Percentiles rank a stretch among this genome's conserved stretches.
Evolutionary conservation across 2,113 vertebrate species (phyloP).

Genomic region (Calidris pygmaea): DNA sequence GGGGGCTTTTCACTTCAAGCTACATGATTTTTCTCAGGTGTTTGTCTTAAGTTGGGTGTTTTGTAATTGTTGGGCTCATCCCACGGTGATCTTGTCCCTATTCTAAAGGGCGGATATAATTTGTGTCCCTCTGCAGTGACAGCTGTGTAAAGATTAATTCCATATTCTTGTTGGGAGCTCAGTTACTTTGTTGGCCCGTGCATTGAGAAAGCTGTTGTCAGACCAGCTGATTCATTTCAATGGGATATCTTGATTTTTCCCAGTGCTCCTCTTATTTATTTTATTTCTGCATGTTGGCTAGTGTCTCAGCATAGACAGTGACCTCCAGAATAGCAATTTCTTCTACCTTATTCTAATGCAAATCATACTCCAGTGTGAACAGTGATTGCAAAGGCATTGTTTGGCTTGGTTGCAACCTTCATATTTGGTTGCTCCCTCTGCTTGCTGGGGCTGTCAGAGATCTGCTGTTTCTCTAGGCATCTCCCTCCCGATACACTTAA

Average conservation of each 20-base stretch:
- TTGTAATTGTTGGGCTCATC: background rate
- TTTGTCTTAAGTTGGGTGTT: background rate
- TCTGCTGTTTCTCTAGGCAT: background rate
- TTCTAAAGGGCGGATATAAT: background rate
- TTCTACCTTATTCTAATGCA: background rate
- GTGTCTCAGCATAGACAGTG: background rate
- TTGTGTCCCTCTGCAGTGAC: background rate
- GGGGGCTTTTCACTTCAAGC: background rate
- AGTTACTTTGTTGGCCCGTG: background rate
- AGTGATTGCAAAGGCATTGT: background rate
- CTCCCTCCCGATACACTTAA: background rate
- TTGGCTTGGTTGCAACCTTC: background rate
- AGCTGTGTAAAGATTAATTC: background rate
- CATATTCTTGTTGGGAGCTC: background rate
- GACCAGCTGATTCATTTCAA: background rate
- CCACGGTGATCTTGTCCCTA: background rate
- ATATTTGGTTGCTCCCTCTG: background rate
- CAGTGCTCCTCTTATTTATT: background rate
- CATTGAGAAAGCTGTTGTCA: background rate
- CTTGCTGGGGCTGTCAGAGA: background rate
- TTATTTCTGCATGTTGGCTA: background rate
- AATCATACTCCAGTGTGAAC: background rate
- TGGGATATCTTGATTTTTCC: background rate
- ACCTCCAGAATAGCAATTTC: background rate
- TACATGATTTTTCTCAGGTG: background rate